Conservation (phyloP, 1,140 invertebrate genomes). For the Eumaeus atala region DNA sequence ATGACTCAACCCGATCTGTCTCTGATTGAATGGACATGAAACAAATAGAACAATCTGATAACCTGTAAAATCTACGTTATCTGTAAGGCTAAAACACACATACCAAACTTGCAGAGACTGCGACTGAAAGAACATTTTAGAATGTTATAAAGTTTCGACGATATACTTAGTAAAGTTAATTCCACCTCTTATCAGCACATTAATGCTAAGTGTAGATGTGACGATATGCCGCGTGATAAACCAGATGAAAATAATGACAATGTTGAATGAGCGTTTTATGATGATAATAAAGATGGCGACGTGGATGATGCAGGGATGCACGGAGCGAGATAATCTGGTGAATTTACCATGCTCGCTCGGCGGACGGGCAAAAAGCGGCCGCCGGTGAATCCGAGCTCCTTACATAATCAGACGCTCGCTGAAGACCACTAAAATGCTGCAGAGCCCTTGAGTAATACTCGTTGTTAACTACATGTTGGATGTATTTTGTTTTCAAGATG, state of each 20-base stretch:
- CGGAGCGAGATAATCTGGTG: conserved; percentile 42
- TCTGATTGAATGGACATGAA: too few relatives aligned
- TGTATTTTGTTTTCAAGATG: too few relatives aligned
- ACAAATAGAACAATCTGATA: too few relatives aligned
- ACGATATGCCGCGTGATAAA: not conserved
- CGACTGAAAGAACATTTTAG: too few relatives aligned
- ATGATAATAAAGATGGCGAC: conserved; percentile 13
- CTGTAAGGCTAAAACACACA: too few relatives aligned
- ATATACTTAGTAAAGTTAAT: too few relatives aligned
- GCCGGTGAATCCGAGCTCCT: conserved; percentile 40
- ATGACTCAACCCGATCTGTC: too few relatives aligned
- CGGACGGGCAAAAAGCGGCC: conserved; percentile 33
- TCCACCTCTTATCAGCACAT: too few relatives aligned
- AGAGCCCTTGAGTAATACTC: not conserved
- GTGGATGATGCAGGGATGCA: not conserved
- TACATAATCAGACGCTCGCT: conserved; percentile 44
- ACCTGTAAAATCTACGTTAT: too few relatives aligned
- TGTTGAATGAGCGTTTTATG: conserved; percentile 6
- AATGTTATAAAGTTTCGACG: too few relatives aligned
- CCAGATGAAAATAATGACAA: not conserved
- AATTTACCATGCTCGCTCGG: conserved; percentile 32
- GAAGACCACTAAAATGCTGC: conserved; percentile 33
- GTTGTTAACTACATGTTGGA: not conserved
- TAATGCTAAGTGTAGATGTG: not conserved
- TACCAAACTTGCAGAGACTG: too few relatives aligned